Percentiles rank a stretch among this genome's conserved stretches.
phyloP scores from a whole-genome alignment of 35 echinoderm and acorn worm genomes.

The Diadema setosum region DNA sequence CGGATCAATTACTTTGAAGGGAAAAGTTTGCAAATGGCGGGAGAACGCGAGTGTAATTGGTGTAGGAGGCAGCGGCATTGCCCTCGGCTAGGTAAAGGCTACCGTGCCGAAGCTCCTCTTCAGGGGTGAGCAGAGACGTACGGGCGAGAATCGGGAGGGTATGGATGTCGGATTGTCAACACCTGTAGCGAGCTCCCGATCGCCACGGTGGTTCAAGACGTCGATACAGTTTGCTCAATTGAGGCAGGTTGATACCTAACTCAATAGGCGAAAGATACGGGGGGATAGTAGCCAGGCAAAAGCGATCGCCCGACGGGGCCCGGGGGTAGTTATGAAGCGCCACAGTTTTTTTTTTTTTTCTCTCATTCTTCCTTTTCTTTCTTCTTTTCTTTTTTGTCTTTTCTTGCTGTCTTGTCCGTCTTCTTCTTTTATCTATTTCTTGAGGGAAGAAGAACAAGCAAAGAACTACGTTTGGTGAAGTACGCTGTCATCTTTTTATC shows the following conservation, averaged over 20 bases:
- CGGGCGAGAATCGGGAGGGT: neutral
- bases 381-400: neutral
- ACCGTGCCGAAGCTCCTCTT: neutral
- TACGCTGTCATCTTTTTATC: too few species aligned
- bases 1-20: conserved; percentile 5
- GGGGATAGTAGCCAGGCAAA: neutral
- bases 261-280: conserved; percentile 1
- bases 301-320: neutral
- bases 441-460: too few species aligned
- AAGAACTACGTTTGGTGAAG: too few species aligned
- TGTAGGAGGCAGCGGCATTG: neutral
- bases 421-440: neutral
- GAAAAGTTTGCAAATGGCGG: neutral
- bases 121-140: neutral
- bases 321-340: neutral
- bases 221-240: conserved; percentile 29
- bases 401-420: neutral
- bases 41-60: conserved; percentile 22
- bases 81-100: conserved; percentile 7
- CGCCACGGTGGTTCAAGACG: neutral
- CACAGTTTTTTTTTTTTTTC: neutral
- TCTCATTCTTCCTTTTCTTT: neutral
- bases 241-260: conserved; percentile 22
- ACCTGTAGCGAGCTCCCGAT: neutral
- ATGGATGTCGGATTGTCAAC: conserved; percentile 20